A percentile compares a stretch with the other conserved stretches of the same genome.
Conservation (phyloP, 2,113 vertebrate genomes). For the Zosterops lateralis region DNA sequence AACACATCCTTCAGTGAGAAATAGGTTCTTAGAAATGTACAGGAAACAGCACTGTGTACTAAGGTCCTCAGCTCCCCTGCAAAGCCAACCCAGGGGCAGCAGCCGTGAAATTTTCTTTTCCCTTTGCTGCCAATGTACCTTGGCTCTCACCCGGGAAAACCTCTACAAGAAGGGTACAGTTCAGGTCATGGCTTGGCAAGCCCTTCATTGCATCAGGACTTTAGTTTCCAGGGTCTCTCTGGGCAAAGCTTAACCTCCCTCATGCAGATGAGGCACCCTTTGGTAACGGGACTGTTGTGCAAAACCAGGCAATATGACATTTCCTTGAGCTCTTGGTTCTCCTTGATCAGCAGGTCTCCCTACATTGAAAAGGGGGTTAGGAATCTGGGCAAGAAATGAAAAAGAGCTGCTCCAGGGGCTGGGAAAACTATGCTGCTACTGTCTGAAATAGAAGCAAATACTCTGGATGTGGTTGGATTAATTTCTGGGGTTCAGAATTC, state of each 20-base stretch:
- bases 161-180: background rate
- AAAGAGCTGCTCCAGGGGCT: background rate
- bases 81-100: background rate
- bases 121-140: background rate
- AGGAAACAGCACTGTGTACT: background rate
- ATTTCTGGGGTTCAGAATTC: background rate
- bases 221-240: background rate
- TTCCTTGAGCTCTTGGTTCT: background rate
- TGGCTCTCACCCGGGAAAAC: background rate
- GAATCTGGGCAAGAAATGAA: background rate
- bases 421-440: background rate
- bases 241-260: background rate
- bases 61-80: background rate
- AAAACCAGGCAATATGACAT: background rate
- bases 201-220: background rate
- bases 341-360: background rate
- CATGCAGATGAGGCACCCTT: background rate
- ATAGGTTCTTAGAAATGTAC: background rate
- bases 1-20: background rate
- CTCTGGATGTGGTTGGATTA: background rate
- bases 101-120: background rate
- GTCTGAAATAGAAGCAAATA: background rate
- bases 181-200: background rate
- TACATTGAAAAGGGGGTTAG: background rate
- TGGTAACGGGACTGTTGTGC: accelerated